These are phyloP conservation scores for Dicranocentrus wangi DNA, from an alignment of 2,888 invertebrate genomes.

Conservation along the genomic window DNA sequence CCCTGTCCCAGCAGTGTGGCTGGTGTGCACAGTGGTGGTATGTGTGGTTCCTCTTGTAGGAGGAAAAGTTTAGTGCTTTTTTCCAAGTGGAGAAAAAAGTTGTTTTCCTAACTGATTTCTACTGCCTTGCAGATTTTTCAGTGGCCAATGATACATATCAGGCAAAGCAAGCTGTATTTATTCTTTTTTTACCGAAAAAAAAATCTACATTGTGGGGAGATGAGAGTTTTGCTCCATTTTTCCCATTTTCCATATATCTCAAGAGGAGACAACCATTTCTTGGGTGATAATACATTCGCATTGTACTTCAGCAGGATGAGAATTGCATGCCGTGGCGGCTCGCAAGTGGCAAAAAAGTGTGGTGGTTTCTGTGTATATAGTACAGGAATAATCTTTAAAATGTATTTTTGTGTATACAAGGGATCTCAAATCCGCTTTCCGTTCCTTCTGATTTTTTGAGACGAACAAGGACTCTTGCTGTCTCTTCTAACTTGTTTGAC, in stretches of 20 bases:
- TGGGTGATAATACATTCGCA: not conserved
- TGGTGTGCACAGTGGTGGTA: not conserved
- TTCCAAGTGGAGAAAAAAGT: not conserved
- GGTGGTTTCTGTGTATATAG: slow-evolving; percentile 16
- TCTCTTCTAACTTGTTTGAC: slow-evolving; percentile 8
- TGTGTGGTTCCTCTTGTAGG: not conserved
- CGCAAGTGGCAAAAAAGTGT: not conserved
- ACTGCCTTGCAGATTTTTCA: not conserved
- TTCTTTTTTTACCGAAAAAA: not conserved
- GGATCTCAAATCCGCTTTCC: slow-evolving; percentile 50
- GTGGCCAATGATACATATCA: too few species aligned
- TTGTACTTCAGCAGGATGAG: not conserved
- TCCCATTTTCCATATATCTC: not conserved
- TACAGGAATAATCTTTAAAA: slow-evolving; percentile 57
- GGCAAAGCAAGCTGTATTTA: too few species aligned
- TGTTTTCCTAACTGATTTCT: not conserved
- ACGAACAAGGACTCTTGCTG: not conserved
- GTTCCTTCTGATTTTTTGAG: slow-evolving; percentile 17
- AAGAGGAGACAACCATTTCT: slow-evolving; percentile 4
- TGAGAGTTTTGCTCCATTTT: not conserved
- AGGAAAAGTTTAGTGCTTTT: not conserved
- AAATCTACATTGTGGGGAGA: not conserved
- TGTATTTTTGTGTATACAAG: not conserved
- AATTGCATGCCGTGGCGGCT: not conserved
- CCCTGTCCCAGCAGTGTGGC: not conserved